A percentile compares a stretch with the other conserved stretches of the same genome.
phyloP scores from a whole-genome alignment of 2,113 vertebrate genomes.

The Prionailurus viverrinus region DNA sequence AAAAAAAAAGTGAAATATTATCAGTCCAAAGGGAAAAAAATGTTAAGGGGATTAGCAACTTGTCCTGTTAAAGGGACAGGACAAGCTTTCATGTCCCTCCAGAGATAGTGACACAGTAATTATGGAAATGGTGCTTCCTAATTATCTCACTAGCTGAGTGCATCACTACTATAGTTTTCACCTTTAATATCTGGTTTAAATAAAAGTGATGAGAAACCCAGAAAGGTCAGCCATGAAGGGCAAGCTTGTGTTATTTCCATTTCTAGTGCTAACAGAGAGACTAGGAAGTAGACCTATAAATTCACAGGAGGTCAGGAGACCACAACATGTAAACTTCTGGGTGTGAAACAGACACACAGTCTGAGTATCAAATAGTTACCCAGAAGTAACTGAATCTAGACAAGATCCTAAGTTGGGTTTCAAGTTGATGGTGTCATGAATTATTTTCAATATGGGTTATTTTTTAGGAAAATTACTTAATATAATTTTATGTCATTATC shows the following conservation, averaged over 20 bases:
- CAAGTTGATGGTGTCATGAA: neutral
- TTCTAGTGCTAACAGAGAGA: slow-evolving; percentile 67
- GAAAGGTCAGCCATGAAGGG: slow-evolving; percentile 77
- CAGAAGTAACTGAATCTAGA: neutral
- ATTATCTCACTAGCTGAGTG: slow-evolving; percentile 77
- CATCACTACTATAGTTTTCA: slow-evolving; percentile 54
- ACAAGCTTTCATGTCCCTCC: slow-evolving; percentile 83
- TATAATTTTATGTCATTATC: slow-evolving; percentile 61
- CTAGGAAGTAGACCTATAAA: neutral
- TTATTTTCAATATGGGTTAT: slow-evolving; percentile 48
- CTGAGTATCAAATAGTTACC: neutral
- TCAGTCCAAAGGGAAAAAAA: slow-evolving; percentile 83
- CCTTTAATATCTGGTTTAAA: slow-evolving; percentile 77
- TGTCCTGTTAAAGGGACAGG: slow-evolving; percentile 87
- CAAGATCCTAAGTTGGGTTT: neutral
- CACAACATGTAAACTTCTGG: accelerated
- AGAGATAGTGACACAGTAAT: slow-evolving; percentile 83
- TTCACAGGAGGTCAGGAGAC: accelerated
- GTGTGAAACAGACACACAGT: neutral
- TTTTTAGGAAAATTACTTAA: slow-evolving; percentile 52
- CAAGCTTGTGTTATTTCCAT: slow-evolving; percentile 71
- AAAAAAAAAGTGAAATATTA: slow-evolving; percentile 86
- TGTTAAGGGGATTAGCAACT: slow-evolving; percentile 88
- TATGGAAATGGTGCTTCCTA: slow-evolving; percentile 78
- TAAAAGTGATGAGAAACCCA: slow-evolving; percentile 72